phyloP scores from a whole-genome alignment of 2,113 vertebrate species.

The Carassius carassius region DNA sequence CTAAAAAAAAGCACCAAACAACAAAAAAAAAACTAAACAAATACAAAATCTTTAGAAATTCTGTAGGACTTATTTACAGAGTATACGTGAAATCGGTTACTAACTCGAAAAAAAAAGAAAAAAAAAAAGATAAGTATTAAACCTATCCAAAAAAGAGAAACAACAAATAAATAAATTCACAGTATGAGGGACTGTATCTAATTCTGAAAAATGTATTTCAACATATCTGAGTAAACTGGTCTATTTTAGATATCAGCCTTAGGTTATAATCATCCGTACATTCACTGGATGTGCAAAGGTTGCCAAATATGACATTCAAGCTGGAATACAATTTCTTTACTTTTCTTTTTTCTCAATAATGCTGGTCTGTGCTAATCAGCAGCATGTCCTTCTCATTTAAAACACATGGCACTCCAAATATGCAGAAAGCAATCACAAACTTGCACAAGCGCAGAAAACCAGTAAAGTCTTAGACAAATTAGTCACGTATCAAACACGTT shows the following conservation, averaged over 20 bases:
- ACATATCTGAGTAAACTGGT: not conserved
- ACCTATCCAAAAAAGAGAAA: not conserved
- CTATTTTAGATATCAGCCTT: constrained; percentile 7
- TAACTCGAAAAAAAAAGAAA: not conserved
- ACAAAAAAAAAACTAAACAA: too few relatives aligned
- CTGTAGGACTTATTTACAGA: too few relatives aligned
- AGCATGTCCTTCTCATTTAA: constrained; percentile 29
- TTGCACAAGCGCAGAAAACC: constrained; percentile 17
- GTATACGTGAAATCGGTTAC: not conserved
- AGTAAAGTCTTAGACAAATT: constrained; percentile 33
- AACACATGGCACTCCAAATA: not conserved
- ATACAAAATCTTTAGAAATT: too few relatives aligned
- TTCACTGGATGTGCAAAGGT: not conserved
- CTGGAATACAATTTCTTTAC: not conserved
- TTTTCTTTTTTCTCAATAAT: not conserved
- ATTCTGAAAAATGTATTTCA: not conserved
- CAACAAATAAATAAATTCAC: not conserved
- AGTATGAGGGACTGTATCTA: not conserved
- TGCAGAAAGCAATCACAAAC: not conserved
- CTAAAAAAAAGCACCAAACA: too few relatives aligned
- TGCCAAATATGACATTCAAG: constrained; percentile 11
- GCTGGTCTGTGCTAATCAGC: constrained; percentile 33
- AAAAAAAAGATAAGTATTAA: not conserved
- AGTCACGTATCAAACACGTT: not conserved
- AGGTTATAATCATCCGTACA: constrained; percentile 16